Base-by-base conservation (phyloP, 2,797 vertebrate genomes). In the Tokudaia tokunoshimensis region DNA sequence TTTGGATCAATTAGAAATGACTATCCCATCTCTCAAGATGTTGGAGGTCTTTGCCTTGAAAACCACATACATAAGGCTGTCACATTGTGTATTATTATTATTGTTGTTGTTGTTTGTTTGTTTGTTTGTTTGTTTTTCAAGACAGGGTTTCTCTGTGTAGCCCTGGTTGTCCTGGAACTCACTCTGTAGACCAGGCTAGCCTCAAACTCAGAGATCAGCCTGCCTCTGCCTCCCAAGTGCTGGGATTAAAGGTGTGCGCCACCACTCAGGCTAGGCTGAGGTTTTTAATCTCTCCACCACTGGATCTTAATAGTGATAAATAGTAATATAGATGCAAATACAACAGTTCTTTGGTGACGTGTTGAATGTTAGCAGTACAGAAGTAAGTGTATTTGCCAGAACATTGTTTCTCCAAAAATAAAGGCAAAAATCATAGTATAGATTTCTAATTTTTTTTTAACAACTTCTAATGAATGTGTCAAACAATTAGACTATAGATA, bases 361-460 rank as follows among this genome's bases (percentile, higher is more conserved):
- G 34, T 75, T 93, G 10, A 31, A 26, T 20, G 4, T 81, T 41
- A 72, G 59, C 55, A 34, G 41, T 75, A 74, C 72, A 89, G n/a
- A 94, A 83, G 78, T 59, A 5, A 85, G 17, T 89, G 26, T 94
- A 11, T 89, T 89, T 89, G 29, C 57, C 75, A 55, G 44, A 44
- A 24, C 82, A 22, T 44, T 80, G 82, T 76, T 94, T 34, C n/a
- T 37, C 0, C 14, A 76, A 55, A 96, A 70, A 55, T 57, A 86
- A 81, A 41, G 31, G 76, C 75, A 44, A 72, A 72, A 76, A 29
- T 87, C n/a, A 83, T 72, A 83, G 22, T 59, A 34, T 52, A 83
- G 57, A 87, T 89, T 94, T 93, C 26, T 67, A 31, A 70, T 47
- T 55, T 19, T 7, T 90, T 89, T 89, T 50, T 82, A 20, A 9